These are phyloP conservation scores for Anguilla anguilla DNA, from an alignment of 2,797 vertebrate species.

Conservation along the genomic window DNA sequence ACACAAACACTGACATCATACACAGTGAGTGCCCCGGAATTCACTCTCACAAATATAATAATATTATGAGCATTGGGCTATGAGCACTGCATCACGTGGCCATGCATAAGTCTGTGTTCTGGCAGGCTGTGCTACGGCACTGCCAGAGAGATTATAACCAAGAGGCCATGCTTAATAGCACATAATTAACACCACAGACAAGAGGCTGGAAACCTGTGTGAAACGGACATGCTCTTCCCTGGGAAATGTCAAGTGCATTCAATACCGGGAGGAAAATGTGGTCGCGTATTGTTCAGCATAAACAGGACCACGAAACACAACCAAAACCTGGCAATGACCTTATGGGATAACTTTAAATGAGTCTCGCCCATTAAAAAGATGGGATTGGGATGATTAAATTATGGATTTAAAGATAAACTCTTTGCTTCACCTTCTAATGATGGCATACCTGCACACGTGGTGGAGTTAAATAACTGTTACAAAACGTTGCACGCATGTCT, in stretches of 20 bases:
- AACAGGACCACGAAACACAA: background rate
- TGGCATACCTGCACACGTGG: background rate
- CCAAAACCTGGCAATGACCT: background rate
- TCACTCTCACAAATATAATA: background rate
- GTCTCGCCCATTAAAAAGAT: background rate
- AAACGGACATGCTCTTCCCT: slow-evolving; percentile 62
- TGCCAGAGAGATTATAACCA: slow-evolving; percentile 73
- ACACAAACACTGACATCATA: background rate
- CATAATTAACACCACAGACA: slow-evolving; percentile 68
- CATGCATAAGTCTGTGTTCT: slow-evolving; percentile 62
- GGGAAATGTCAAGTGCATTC: slow-evolving; percentile 66
- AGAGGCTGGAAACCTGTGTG: slow-evolving; percentile 56
- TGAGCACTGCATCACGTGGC: slow-evolving; percentile 57
- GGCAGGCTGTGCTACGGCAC: slow-evolving; percentile 59
- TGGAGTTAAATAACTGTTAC: background rate
- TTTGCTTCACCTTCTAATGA: too few species aligned
- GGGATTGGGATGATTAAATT: too few species aligned
- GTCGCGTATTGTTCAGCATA: slow-evolving; percentile 42
- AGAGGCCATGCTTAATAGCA: slow-evolving; percentile 73
- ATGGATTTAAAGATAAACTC: too few species aligned
- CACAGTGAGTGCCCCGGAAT: background rate
- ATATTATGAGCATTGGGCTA: background rate
- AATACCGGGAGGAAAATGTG: slow-evolving; percentile 50
- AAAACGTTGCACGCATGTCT: background rate
- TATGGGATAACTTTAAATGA: background rate